Base-by-base conservation (phyloP, 2,888 invertebrate genomes). In the Clistopyga incitator region DNA sequence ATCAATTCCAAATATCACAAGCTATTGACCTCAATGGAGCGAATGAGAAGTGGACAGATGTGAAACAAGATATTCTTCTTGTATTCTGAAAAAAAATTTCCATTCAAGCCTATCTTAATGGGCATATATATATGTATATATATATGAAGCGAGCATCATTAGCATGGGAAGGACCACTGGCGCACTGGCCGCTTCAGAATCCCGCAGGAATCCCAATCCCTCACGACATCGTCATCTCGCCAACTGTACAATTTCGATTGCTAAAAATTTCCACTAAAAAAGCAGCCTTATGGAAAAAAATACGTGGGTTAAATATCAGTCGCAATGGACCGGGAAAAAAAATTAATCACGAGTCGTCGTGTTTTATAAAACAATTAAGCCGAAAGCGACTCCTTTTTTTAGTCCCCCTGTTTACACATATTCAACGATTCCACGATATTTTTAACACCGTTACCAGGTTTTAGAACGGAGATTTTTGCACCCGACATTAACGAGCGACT, bases 111-210 rank as follows among this genome's bases (percentile, higher is more conserved):
- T 29, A n/a, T 68, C 50, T 18, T 68, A 68, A 68, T 23, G 20
- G 54, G 8, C 56, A 23, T 20, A 54, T 42, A 6, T 38, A 38
- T 38, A 38, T 38, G 10, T 38, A 38, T 38, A 10, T 38, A 71
- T 23, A 15, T 42, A 15, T 13, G 20, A 42, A 20, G 0, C n/a
- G 25, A 8, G 18, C 42, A 23, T 71, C 42, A 42, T 71, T 71
- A 38, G 20, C 56, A 71, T 71, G 54, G 25, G 25, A 68, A 68
- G 68, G 23, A 42, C 56, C 42, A 18, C 2, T 34, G 59, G 18
- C 34, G 8, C n/a, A 34, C 18, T 6, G 20, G 34, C 34, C 34
- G 29, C 59, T 1, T 8, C 13, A 3, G n/a, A 61, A n/a, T 61
- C 29, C 59, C 20, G 6, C 34, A 34, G 34, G 34, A 61, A 34